These are phyloP conservation scores for Tortricodes alternella DNA, from an alignment of 2,888 invertebrate genomes.

Conservation along the genomic window DNA sequence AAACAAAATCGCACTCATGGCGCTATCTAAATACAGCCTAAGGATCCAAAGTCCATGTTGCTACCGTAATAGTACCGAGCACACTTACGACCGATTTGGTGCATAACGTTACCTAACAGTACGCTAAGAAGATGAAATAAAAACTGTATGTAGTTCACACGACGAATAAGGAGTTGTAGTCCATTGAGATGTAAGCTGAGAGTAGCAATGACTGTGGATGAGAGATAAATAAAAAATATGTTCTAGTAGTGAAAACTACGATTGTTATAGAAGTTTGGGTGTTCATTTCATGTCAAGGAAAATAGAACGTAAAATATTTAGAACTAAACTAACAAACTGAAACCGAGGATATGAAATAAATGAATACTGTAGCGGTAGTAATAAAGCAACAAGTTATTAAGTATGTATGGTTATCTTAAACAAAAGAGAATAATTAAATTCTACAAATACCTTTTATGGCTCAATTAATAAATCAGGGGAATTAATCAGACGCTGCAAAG, in stretches of 20 bases:
- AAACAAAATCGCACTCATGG: neutral
- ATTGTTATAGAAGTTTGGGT: too few species aligned
- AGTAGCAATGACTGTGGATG: neutral
- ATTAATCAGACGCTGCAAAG: slow-evolving; percentile 2
- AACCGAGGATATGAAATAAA: too few species aligned
- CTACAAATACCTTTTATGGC: slow-evolving; percentile 3
- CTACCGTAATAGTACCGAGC: slow-evolving; percentile 13
- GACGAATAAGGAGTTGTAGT: slow-evolving; percentile 15
- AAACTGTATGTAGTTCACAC: slow-evolving; percentile 38
- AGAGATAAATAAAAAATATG: neutral
- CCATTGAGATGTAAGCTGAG: neutral
- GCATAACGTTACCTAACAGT: slow-evolving; percentile 55
- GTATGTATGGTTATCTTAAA: too few species aligned
- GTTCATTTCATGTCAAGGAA: too few species aligned
- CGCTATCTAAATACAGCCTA: neutral
- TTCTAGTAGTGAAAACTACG: too few species aligned
- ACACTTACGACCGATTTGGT: slow-evolving; percentile 41
- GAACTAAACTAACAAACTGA: too few species aligned
- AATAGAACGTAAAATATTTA: too few species aligned
- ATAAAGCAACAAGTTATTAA: too few species aligned
- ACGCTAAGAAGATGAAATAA: slow-evolving; percentile 32
- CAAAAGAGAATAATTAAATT: too few species aligned
- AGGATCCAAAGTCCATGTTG: neutral
- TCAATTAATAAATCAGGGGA: neutral
- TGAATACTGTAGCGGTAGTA: too few species aligned